Evolutionary conservation across 2,113 vertebrate genomes (phyloP).

Genomic region (Anoplopoma fimbria): DNA sequence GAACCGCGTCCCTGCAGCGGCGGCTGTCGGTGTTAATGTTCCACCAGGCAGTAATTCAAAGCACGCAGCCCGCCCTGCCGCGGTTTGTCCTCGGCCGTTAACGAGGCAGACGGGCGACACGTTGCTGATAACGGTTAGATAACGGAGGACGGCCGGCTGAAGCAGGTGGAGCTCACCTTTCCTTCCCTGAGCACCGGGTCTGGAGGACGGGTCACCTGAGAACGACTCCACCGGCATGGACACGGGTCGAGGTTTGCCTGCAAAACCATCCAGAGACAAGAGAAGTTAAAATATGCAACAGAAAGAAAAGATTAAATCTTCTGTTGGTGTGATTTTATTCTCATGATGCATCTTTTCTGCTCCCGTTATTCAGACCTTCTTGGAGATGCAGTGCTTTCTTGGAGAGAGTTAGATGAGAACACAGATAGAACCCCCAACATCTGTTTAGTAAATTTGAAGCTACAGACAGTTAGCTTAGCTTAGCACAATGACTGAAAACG

Average conservation of each 20-base stretch:
- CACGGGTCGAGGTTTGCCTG: conserved; percentile 94
- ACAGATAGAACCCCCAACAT: no score
- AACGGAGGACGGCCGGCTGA: background rate
- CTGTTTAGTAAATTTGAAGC: no score
- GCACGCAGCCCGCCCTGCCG: conserved; percentile 21
- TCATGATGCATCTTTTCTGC: background rate
- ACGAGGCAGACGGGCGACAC: conserved; percentile 13
- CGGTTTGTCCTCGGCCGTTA: background rate
- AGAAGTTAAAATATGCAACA: background rate
- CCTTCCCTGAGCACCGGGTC: conserved; percentile 83
- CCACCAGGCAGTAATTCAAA: conserved; percentile 22
- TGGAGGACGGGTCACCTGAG: conserved; percentile 85
- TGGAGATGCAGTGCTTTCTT: no score
- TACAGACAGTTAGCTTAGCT: no score
- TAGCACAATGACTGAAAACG: no score
- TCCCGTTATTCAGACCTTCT: background rate
- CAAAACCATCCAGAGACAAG: background rate
- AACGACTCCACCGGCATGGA: conserved; percentile 95
- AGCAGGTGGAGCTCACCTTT: conserved; percentile 85
- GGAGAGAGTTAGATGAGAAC: no score
- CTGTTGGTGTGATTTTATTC: background rate
- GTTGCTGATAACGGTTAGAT: conserved; percentile 22
- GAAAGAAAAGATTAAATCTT: background rate
- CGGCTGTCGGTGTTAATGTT: conserved; percentile 49
- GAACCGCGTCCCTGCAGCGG: no score